These are phyloP conservation scores for Thryonomys swinderianus DNA, from an alignment of 2,113 vertebrate species.

Conservation along the genomic window DNA sequence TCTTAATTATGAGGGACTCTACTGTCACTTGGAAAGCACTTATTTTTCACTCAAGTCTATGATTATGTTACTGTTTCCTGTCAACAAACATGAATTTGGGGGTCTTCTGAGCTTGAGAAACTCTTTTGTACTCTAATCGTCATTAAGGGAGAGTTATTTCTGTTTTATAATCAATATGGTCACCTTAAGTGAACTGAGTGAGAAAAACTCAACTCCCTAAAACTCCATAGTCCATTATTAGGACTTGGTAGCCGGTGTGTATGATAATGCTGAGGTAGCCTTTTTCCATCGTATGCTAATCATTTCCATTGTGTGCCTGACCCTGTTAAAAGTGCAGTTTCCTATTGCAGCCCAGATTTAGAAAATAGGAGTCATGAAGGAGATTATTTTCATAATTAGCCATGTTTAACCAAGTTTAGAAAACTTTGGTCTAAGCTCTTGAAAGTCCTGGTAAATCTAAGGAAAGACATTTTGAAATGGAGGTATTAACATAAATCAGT, in stretches of 20 bases:
- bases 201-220: slow-evolving; percentile 23
- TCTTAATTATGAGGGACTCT: not conserved
- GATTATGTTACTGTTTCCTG: not conserved
- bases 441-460: not conserved
- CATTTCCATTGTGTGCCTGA: not conserved
- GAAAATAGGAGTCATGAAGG: not conserved
- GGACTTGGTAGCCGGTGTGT: not conserved
- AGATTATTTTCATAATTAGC: not conserved
- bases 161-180: not conserved
- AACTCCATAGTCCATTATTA: not conserved
- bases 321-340: not conserved
- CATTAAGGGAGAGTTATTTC: not conserved
- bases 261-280: not conserved
- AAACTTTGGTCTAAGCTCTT: not conserved
- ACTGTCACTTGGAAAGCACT: not conserved
- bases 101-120: not conserved
- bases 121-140: not conserved
- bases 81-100: not conserved
- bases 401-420: slow-evolving; percentile 29
- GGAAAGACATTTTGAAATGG: not conserved
- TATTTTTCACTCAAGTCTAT: not conserved
- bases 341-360: not conserved
- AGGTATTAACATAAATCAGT: not conserved
- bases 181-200: not conserved
- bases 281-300: not conserved